A percentile compares a stretch with the other conserved stretches of the same genome.
Evolutionary conservation across 2,797 vertebrate species (phyloP).

Genomic region (Vireo griseus): DNA sequence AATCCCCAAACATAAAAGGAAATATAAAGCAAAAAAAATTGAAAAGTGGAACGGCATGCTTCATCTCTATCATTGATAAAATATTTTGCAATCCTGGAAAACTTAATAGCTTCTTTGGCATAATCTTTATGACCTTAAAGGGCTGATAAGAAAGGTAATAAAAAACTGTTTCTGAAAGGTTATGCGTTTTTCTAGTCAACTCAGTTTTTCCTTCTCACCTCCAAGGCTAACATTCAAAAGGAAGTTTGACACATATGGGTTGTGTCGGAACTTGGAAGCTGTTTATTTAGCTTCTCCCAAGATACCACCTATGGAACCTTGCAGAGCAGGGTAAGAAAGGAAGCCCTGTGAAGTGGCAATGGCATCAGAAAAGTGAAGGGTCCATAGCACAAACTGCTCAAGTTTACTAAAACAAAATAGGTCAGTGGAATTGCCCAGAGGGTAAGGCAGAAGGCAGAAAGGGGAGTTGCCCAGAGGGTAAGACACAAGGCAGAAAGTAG

Average conservation of each 20-base stretch:
- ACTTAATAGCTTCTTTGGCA: slow-evolving; percentile 51
- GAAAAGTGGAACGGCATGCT: slow-evolving; percentile 54
- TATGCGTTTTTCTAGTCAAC: slow-evolving; percentile 33
- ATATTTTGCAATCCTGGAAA: slow-evolving; percentile 67
- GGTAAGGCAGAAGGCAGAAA: slow-evolving; percentile 4
- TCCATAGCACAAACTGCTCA: slow-evolving; percentile 34
- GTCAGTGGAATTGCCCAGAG: slow-evolving; percentile 33
- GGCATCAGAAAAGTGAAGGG: background rate
- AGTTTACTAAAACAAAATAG: slow-evolving; percentile 58
- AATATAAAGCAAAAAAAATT: slow-evolving; percentile 41
- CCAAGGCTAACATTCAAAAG: slow-evolving; percentile 45
- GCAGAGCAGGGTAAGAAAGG: slow-evolving; percentile 16
- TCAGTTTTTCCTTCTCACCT: slow-evolving; percentile 45
- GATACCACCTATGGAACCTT: slow-evolving; percentile 1
- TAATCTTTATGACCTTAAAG: slow-evolving; percentile 61
- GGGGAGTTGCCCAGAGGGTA: slow-evolving; percentile 28
- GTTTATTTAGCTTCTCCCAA: slow-evolving; percentile 54
- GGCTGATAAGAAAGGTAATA: slow-evolving; percentile 59
- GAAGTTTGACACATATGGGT: slow-evolving; percentile 24
- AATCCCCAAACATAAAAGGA: slow-evolving; percentile 49
- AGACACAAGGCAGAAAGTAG: slow-evolving; percentile 32
- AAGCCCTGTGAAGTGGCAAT: background rate
- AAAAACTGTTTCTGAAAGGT: slow-evolving; percentile 54
- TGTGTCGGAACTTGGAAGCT: slow-evolving; percentile 39
- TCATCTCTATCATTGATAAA: slow-evolving; percentile 61